Evolutionary conservation across 92 coral and sea anemone genomes (phyloP).

Genomic region (Epizoanthus stellaris): DNA sequence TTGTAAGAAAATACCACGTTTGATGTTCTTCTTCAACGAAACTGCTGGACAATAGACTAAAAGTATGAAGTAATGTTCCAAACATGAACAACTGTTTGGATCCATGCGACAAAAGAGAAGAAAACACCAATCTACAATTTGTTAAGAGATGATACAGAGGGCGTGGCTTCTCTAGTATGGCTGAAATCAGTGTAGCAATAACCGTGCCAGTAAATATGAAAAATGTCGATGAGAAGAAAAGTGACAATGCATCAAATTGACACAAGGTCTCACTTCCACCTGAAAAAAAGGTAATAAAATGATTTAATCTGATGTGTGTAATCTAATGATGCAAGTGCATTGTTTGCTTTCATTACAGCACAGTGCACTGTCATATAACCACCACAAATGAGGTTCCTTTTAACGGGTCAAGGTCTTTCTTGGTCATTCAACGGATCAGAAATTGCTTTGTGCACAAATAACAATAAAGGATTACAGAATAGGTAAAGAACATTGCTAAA

Average conservation of each 20-base stretch:
- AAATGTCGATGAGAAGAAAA: constrained; percentile 49
- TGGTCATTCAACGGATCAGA: too few relatives aligned
- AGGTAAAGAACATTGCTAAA: too few relatives aligned
- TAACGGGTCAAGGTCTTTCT: too few relatives aligned
- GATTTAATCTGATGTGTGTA: background rate
- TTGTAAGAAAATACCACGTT: constrained; percentile 88
- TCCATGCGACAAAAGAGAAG: constrained; percentile 32
- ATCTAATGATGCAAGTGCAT: too few relatives aligned
- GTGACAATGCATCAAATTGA: constrained; percentile 46
- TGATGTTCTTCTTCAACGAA: constrained; percentile 99
- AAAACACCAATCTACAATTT: background rate
- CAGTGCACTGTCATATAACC: too few relatives aligned
- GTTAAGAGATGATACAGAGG: background rate
- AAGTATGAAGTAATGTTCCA: constrained; percentile 70
- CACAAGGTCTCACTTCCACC: constrained; percentile 93
- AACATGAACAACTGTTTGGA: constrained; percentile 1
- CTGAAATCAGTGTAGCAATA: constrained; percentile 19
- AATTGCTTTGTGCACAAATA: too few relatives aligned
- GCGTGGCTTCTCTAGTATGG: background rate
- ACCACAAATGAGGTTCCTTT: too few relatives aligned
- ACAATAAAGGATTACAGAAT: too few relatives aligned
- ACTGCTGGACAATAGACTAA: constrained; percentile 90
- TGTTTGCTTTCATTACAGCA: too few relatives aligned
- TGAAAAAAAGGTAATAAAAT: constrained; percentile 48
- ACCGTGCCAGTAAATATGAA: constrained; percentile 44